Conservation (phyloP, 92 coral and sea anemone species). For the Heliopora coerulea region DNA sequence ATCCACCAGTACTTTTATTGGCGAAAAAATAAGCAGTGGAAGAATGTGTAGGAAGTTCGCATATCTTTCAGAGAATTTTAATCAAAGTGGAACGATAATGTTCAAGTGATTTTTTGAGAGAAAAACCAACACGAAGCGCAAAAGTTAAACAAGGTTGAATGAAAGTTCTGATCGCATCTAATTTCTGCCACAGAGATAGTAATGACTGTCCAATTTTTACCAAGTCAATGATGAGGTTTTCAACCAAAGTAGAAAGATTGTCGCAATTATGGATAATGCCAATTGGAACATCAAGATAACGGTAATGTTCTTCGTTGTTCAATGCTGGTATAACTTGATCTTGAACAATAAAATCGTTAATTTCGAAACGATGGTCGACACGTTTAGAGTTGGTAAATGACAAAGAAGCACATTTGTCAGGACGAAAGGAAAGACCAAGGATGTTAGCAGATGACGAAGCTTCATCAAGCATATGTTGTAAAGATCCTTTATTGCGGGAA, state of each 20-base stretch:
- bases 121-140: slow-evolving; percentile 22
- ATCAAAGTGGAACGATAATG: background rate
- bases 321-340: background rate
- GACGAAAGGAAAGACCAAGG: background rate
- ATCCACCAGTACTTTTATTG: background rate
- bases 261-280: background rate
- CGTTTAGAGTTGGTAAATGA: background rate
- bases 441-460: background rate
- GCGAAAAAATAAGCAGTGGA: background rate
- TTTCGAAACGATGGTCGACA: background rate
- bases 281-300: slow-evolving; percentile 7
- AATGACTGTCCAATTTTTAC: slow-evolving; percentile 12
- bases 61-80: background rate
- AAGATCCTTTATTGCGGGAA: background rate
- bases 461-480: background rate
- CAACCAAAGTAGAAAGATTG: background rate
- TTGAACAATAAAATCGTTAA: background rate
- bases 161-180: slow-evolving; percentile 39
- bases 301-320: background rate
- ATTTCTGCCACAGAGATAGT: slow-evolving; percentile 38
- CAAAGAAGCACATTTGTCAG: slow-evolving; percentile 13
- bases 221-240: slow-evolving; percentile 8
- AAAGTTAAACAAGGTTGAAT: slow-evolving; percentile 33
- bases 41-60: background rate
- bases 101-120: background rate